Evolutionary conservation across 2,888 invertebrate genomes (phyloP).

Genomic region (Mesodorylaimus sp.): DNA sequence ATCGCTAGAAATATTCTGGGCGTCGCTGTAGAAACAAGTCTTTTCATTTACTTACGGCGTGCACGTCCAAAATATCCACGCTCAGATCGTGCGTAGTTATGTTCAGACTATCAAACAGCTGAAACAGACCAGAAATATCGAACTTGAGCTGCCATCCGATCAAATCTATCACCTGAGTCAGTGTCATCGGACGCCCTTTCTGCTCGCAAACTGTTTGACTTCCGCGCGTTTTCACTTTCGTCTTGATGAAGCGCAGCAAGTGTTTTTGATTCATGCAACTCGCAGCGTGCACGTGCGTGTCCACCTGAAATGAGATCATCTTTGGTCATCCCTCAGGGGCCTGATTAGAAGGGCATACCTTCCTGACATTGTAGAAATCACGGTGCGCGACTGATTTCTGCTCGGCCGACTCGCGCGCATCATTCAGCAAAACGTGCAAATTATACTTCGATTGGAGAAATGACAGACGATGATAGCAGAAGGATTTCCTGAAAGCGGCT

Average conservation of each 20-base stretch:
- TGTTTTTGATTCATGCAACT: constrained; percentile 99
- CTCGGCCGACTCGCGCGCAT: constrained; percentile 77
- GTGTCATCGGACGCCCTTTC: constrained; percentile 55
- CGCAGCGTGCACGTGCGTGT: constrained; percentile 96
- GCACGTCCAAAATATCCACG: constrained; percentile 96
- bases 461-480: constrained; percentile 82
- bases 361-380: constrained; percentile 95
- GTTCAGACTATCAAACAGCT: constrained; percentile 86
- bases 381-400: constrained; percentile 94
- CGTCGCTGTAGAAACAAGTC: no score
- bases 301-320: constrained; percentile 48
- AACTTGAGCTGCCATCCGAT: no score
- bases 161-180: constrained; percentile 43
- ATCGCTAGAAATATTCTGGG: not conserved
- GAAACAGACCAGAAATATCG: no score
- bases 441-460: constrained; percentile 92
- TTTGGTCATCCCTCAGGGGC: not conserved
- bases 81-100: constrained; percentile 90
- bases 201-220: constrained; percentile 50
- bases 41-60: constrained; percentile 82
- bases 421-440: constrained; percentile 82
- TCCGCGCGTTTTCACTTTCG: constrained; percentile 72
- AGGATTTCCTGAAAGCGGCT: constrained; percentile 77
- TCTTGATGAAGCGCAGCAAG: constrained; percentile 88
- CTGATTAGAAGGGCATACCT: constrained; percentile 33